phyloP scores from a whole-genome alignment of 2,888 invertebrate genomes.

The Idaea dimidiata region DNA sequence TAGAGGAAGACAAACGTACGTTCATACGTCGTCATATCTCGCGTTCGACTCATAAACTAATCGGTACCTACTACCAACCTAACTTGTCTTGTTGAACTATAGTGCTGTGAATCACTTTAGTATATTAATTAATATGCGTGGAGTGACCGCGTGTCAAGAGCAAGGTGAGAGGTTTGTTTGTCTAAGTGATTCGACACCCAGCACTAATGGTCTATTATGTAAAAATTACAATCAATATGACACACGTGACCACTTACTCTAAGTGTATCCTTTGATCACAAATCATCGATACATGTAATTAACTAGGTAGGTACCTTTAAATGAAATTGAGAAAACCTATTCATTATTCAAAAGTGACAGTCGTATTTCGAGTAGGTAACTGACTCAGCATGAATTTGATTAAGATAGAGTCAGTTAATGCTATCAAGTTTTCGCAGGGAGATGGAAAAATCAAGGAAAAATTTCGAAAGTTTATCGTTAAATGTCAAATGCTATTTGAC shows the following conservation, averaged over 20 bases:
- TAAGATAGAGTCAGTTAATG: no score
- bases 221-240: slow-evolving; percentile 26
- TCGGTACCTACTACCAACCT: slow-evolving; percentile 46
- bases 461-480: no score
- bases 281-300: no score
- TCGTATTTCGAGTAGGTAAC: no score
- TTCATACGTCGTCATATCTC: slow-evolving; percentile 55
- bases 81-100: slow-evolving; percentile 50
- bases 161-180: slow-evolving; percentile 53
- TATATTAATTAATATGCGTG: slow-evolving; percentile 79
- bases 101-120: slow-evolving; percentile 71
- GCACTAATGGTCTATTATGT: slow-evolving; percentile 51
- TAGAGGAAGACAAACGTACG: slow-evolving; percentile 47
- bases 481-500: no score
- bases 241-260: background rate
- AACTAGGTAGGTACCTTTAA: no score
- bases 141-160: slow-evolving; percentile 77
- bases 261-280: no score
- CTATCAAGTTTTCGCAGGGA: no score
- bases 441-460: no score
- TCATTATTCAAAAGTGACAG: no score
- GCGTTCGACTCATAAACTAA: slow-evolving; percentile 56
- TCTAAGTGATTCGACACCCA: slow-evolving; percentile 29
- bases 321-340: no score
- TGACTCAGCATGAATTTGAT: no score